Percentiles rank a stretch among this genome's conserved stretches.
These are phyloP conservation scores for Coranthus polyacanthus DNA, from an alignment of 2,797 vertebrate genomes.

Conservation along the genomic window DNA sequence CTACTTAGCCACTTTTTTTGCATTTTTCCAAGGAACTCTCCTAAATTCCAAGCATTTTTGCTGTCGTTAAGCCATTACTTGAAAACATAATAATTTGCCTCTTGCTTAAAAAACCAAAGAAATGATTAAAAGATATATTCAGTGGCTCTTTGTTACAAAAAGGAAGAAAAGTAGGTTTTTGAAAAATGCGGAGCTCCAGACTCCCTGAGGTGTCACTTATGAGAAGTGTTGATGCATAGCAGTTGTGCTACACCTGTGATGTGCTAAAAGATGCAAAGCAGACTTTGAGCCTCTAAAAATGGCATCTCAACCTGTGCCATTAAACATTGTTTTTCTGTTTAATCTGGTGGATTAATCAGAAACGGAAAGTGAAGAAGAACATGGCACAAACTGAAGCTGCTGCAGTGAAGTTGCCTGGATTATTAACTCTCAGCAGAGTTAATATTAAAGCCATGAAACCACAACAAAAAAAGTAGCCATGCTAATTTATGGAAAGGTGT, in stretches of 20 bases:
- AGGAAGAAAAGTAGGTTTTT: conserved; percentile 31
- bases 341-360: conserved; percentile 27
- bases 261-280: conserved; percentile 45
- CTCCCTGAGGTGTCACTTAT: conserved; percentile 37
- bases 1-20: not conserved
- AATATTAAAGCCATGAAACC: conserved; percentile 13
- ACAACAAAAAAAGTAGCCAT: conserved; percentile 2
- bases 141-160: conserved; percentile 18
- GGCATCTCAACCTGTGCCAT: conserved; percentile 29
- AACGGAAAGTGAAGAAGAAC: conserved; percentile 7
- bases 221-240: conserved; percentile 34
- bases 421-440: conserved; percentile 18
- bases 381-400: not conserved
- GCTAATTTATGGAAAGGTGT: conserved; percentile 24
- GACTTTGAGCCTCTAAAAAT: conserved; percentile 40
- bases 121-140: conserved; percentile 15
- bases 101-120: conserved; percentile 19
- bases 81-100: too few relatives aligned
- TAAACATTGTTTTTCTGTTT: conserved; percentile 11
- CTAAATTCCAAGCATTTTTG: not conserved
- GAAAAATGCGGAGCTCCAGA: conserved; percentile 30
- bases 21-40: not conserved
- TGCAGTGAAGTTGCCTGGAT: conserved; percentile 3
- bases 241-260: conserved; percentile 38
- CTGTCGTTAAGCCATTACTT: too few relatives aligned